Percentiles rank a stretch among this genome's conserved stretches.
Evolutionary conservation across 1,140 invertebrate species (phyloP).

Genomic region (Bradysia coprophila): DNA sequence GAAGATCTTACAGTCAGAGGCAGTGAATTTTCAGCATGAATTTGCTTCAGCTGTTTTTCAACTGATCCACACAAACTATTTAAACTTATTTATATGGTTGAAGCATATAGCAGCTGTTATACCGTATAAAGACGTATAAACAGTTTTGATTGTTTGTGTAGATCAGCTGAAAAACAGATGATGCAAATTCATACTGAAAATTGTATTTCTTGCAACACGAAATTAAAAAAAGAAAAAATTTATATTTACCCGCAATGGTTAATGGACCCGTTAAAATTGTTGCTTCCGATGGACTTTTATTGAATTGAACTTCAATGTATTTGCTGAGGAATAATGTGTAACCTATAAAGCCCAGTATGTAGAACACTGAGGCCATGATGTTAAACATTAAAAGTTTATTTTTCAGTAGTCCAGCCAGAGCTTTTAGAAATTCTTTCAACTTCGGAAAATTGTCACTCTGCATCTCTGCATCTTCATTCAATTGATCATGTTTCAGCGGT

Average conservation of each 20-base stretch:
- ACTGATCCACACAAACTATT: too few relatives aligned
- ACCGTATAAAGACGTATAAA: too few relatives aligned
- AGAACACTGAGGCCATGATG: constrained; percentile 34
- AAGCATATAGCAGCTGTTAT: too few relatives aligned
- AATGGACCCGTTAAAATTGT: constrained; percentile 40
- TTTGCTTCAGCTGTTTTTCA: too few relatives aligned
- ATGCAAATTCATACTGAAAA: too few relatives aligned
- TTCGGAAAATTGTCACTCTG: background rate
- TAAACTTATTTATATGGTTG: too few relatives aligned
- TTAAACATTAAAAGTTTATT: constrained; percentile 39
- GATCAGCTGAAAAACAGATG: too few relatives aligned
- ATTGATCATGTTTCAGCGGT: background rate
- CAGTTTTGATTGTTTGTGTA: too few relatives aligned
- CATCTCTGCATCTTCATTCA: background rate
- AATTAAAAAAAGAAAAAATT: too few relatives aligned
- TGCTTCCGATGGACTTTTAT: constrained; percentile 37
- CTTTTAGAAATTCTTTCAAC: constrained; percentile 29
- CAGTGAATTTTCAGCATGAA: too few relatives aligned
- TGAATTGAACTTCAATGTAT: constrained; percentile 51
- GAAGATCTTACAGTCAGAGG: too few relatives aligned
- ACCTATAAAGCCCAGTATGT: constrained; percentile 41
- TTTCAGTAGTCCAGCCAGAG: constrained; percentile 33
- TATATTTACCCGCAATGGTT: constrained; percentile 31
- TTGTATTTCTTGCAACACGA: too few relatives aligned
- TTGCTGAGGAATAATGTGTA: constrained; percentile 51